Conservation (phyloP, 1,140 invertebrate genomes). For the Drosophila tsacasi region DNA sequence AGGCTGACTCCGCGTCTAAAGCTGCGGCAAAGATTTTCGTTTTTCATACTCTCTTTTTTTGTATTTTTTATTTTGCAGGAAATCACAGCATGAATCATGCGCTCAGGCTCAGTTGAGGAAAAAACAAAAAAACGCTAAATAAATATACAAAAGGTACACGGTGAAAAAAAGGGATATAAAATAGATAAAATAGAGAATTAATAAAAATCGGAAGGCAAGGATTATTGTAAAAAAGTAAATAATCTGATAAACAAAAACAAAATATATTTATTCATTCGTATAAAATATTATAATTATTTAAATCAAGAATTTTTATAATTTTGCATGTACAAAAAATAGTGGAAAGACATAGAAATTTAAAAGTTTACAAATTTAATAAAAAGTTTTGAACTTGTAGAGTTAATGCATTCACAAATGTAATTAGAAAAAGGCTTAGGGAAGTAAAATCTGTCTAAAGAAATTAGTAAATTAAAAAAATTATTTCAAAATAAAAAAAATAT, state of each 20-base stretch:
- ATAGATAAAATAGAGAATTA: background rate
- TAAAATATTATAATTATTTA: too few relatives aligned
- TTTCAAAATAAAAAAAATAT: background rate
- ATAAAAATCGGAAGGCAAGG: too few relatives aligned
- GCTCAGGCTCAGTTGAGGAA: slow-evolving; percentile 52
- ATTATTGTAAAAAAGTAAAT: too few relatives aligned
- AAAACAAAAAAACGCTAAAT: slow-evolving; percentile 28
- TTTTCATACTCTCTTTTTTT: slow-evolving; percentile 18
- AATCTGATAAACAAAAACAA: too few relatives aligned
- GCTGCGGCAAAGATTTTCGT: slow-evolving; percentile 48
- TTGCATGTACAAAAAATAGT: too few relatives aligned
- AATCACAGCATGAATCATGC: slow-evolving; percentile 82
- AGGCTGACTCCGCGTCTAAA: slow-evolving; percentile 54
- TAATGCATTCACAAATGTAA: background rate
- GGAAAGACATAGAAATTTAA: too few relatives aligned
- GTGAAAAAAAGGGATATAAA: slow-evolving; percentile 22
- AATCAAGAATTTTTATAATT: too few relatives aligned
- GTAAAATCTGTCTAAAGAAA: background rate
- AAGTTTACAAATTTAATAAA: too few relatives aligned
- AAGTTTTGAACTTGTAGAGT: too few relatives aligned
- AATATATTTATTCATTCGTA: too few relatives aligned
- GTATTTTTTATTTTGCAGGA: slow-evolving; percentile 59
- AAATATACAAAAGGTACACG: slow-evolving; percentile 35
- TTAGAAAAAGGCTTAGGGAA: too few relatives aligned
- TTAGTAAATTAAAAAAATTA: background rate